Conservation (phyloP, 2,113 vertebrate genomes). For the Phasianus colchicus region DNA sequence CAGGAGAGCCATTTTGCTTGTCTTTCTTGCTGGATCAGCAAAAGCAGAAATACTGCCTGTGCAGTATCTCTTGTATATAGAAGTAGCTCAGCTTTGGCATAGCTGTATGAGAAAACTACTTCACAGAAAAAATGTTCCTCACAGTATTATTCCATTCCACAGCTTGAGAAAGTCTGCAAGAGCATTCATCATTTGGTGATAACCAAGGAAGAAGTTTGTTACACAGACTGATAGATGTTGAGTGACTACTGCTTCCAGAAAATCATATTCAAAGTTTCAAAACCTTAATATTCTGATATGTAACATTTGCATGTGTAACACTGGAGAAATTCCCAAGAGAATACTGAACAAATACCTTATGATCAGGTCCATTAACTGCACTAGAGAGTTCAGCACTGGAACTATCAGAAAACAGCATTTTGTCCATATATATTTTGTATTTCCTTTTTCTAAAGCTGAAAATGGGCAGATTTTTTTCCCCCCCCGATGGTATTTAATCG, state of each 20-base stretch:
- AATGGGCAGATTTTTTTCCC: neutral
- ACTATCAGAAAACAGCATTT: conserved; percentile 34
- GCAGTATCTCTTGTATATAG: conserved; percentile 24
- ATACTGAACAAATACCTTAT: conserved; percentile 54
- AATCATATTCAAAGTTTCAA: conserved; percentile 15
- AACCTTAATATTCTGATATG: neutral
- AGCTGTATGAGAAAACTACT: neutral
- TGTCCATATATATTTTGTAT: conserved; percentile 12
- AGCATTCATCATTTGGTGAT: neutral
- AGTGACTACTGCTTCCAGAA: conserved; percentile 44
- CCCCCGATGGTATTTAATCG: neutral
- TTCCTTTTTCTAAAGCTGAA: conserved; percentile 32
- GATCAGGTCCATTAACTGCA: conserved; percentile 61
- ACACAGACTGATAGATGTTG: conserved; percentile 23
- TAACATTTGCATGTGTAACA: conserved; percentile 28
- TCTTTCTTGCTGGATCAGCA: conserved; percentile 33
- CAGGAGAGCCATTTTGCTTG: conserved; percentile 45
- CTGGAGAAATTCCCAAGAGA: conserved; percentile 20
- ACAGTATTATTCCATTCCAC: conserved; percentile 2
- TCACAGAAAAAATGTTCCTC: neutral
- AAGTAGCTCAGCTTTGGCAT: conserved; percentile 24
- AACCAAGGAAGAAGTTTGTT: neutral
- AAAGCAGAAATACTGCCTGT: conserved; percentile 15
- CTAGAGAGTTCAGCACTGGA: conserved; percentile 38
- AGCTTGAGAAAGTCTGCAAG: conserved; percentile 20